phyloP scores from a whole-genome alignment of 2,797 vertebrate genomes.

The Pseudochromis fuscus region DNA sequence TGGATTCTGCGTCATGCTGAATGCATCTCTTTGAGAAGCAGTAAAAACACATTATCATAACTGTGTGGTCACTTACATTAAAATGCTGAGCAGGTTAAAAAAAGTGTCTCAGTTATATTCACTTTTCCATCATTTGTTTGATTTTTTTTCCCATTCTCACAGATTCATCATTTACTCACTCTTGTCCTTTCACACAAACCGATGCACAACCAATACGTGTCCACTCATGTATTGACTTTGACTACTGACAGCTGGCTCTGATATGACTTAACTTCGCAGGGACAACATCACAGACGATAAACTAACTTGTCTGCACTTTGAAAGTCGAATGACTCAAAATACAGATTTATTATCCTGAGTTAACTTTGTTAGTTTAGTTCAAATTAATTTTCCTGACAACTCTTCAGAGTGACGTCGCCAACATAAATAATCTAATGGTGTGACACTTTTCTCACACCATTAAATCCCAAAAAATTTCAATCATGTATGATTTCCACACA shows the following conservation, averaged over 20 bases:
- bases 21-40: constrained; percentile 32
- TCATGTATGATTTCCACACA: constrained; percentile 12
- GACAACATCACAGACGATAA: constrained; percentile 14
- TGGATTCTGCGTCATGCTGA: background rate
- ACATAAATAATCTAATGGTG: no score
- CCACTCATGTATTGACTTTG: constrained; percentile 3
- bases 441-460: no score
- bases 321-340: constrained; percentile 6
- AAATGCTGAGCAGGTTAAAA: constrained; percentile 16
- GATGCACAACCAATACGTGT: background rate
- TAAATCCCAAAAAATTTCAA: background rate
- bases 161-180: constrained; percentile 4
- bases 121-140: background rate
- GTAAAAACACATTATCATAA: constrained; percentile 8
- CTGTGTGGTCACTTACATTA: constrained; percentile 20
- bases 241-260: no score
- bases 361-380: no score
- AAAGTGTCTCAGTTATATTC: background rate
- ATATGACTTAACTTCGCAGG: constrained; percentile 7
- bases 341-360: no score
- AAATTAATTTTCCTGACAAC: no score
- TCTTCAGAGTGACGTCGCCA: no score
- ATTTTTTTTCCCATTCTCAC: constrained; percentile 12
- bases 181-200: constrained; percentile 23
- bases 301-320: no score